Percentiles rank a stretch among this genome's conserved stretches.
phyloP scores from a whole-genome alignment of 2,797 vertebrate species.

The Cuculus canorus region DNA sequence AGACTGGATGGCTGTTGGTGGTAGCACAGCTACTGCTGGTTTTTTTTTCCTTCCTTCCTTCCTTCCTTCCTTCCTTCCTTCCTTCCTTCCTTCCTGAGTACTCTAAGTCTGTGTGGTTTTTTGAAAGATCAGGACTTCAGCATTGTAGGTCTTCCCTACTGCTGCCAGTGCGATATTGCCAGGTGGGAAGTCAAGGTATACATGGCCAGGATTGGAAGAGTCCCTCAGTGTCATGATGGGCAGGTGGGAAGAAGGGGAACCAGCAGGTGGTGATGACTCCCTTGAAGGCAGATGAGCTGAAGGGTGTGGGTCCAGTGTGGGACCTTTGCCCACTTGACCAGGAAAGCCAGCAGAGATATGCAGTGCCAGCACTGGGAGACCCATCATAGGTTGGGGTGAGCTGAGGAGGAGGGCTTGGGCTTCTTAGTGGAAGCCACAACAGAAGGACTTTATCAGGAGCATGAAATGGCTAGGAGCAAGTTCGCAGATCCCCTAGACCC shows the following conservation, averaged over 20 bases:
- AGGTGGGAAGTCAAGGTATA: background rate
- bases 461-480: rapidly evolving
- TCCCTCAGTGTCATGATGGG: rapidly evolving
- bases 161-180: background rate
- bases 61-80: no score
- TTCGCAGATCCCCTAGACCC: background rate
- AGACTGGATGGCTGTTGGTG: background rate
- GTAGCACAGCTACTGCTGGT: background rate
- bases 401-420: background rate
- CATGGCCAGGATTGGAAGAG: background rate
- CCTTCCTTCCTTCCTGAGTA: no score
- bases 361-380: background rate
- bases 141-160: background rate
- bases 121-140: background rate
- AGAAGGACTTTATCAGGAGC: background rate
- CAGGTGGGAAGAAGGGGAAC: background rate
- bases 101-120: background rate
- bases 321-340: background rate
- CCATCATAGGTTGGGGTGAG: background rate
- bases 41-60: no score
- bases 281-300: background rate
- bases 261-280: background rate
- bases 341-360: background rate
- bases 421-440: background rate
- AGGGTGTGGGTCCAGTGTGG: background rate